Evolutionary conservation across 1,140 invertebrate species (phyloP).

Genomic region (Pseudachorutes palmiensis): DNA sequence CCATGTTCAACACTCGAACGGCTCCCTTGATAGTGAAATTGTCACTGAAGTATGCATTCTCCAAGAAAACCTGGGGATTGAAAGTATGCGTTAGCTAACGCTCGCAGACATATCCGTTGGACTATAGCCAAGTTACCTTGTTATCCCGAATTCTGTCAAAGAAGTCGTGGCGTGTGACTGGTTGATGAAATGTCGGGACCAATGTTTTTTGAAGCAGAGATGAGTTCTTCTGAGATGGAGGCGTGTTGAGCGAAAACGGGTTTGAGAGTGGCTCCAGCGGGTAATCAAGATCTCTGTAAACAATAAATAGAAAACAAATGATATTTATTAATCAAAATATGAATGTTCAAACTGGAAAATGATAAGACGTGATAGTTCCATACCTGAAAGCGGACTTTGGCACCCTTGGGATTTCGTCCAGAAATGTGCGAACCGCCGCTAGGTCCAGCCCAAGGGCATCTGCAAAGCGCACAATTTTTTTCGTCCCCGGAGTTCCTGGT

Average conservation of each 20-base stretch:
- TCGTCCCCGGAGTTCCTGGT: slow-evolving; percentile 73
- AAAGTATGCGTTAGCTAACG: too few relatives aligned
- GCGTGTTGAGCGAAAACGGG: neutral
- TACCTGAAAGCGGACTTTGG: slow-evolving; percentile 68
- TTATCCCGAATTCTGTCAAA: slow-evolving; percentile 62
- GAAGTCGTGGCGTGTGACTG: slow-evolving; percentile 64
- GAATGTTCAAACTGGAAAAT: too few relatives aligned
- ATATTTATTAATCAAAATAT: too few relatives aligned
- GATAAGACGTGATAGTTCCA: neutral
- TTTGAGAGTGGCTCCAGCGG: slow-evolving; percentile 12
- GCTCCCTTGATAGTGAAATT: slow-evolving; percentile 69
- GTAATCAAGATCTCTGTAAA: slow-evolving; percentile 25
- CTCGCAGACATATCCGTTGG: too few relatives aligned
- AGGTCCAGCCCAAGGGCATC: slow-evolving; percentile 87
- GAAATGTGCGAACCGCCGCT: slow-evolving; percentile 77
- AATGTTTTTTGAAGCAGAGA: slow-evolving; percentile 43
- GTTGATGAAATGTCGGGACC: slow-evolving; percentile 73
- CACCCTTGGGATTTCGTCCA: slow-evolving; percentile 79
- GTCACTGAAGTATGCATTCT: slow-evolving; percentile 65
- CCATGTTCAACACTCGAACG: slow-evolving; percentile 78
- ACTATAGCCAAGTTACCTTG: slow-evolving; percentile 48
- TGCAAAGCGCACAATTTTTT: slow-evolving; percentile 92
- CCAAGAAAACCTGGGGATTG: slow-evolving; percentile 50
- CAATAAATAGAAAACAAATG: slow-evolving; percentile 1
- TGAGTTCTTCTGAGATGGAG: neutral